These are phyloP conservation scores for Helogale parvula DNA, from an alignment of 2,113 vertebrate genomes.

Conservation along the genomic window DNA sequence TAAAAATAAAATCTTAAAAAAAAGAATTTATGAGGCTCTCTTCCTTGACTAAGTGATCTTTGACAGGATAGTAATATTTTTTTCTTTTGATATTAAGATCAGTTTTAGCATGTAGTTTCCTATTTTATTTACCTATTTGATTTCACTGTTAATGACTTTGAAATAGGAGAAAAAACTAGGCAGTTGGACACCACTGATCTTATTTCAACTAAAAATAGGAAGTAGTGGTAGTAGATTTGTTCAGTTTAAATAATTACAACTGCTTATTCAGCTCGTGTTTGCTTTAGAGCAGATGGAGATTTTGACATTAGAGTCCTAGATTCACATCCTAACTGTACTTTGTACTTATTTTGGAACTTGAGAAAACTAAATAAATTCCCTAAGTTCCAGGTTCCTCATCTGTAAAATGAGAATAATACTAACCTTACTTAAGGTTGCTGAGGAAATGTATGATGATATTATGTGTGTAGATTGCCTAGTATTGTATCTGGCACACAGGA, in stretches of 20 bases:
- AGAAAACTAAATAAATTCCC: neutral
- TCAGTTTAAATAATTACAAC: neutral
- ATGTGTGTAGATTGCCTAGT: neutral
- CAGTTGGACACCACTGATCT: too few relatives aligned
- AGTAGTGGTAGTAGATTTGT: neutral
- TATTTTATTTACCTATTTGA: slow-evolving; percentile 38
- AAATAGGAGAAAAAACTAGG: slow-evolving; percentile 43
- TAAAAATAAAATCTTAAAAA: too few relatives aligned
- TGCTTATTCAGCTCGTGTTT: neutral
- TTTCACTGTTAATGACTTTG: slow-evolving; percentile 60
- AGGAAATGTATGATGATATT: neutral
- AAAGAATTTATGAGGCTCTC: neutral
- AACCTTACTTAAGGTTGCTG: neutral
- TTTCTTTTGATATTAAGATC: slow-evolving; percentile 26
- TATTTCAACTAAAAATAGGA: neutral
- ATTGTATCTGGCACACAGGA: too few relatives aligned
- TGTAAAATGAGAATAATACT: neutral
- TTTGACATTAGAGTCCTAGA: neutral
- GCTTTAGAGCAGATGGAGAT: too few relatives aligned
- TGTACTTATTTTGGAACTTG: neutral
- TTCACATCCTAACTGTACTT: neutral
- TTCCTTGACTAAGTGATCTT: slow-evolving; percentile 9
- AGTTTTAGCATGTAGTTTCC: slow-evolving; percentile 68
- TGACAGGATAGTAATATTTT: slow-evolving; percentile 66
- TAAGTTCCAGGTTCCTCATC: neutral